phyloP scores from a whole-genome alignment of 2,888 invertebrate species.

The Scaptomyza reducta region DNA sequence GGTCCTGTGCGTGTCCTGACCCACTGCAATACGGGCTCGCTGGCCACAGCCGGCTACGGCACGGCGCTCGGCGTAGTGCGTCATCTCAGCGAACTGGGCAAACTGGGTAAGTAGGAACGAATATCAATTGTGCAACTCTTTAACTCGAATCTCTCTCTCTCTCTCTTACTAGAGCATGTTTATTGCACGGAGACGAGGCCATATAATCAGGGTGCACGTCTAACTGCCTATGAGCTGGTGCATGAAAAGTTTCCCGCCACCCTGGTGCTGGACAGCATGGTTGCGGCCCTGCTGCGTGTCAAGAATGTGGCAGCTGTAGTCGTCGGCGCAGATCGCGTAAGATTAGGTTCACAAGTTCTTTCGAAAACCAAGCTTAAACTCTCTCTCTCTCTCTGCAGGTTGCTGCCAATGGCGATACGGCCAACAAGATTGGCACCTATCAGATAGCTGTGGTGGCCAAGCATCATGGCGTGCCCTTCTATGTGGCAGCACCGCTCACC shows the following conservation, averaged over 20 bases:
- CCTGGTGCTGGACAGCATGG: constrained; percentile 97
- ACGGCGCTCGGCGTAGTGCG: constrained; percentile 98
- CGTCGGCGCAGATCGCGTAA: constrained; percentile 98
- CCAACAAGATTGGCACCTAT: constrained; percentile 99
- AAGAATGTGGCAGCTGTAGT: constrained; percentile 95
- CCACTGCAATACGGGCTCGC: constrained; percentile 99
- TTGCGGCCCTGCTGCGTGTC: constrained; percentile 93
- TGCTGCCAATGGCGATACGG: constrained; percentile 98
- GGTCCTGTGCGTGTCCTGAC: constrained; percentile 91
- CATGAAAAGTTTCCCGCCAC: constrained; percentile 96
- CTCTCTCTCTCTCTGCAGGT: constrained; percentile 85
- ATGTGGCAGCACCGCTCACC: constrained; percentile 96
- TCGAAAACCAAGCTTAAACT: no score
- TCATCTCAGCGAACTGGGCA: constrained; percentile 89
- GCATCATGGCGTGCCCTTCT: constrained; percentile 96
- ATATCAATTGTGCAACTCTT: no score
- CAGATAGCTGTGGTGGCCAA: constrained; percentile 97
- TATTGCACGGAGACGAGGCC: constrained; percentile 99
- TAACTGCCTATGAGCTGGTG: constrained; percentile 97
- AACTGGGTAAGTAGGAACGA: constrained; percentile 87
- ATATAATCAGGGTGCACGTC: constrained; percentile 97
- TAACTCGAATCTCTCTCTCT: not conserved
- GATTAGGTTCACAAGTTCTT: no score
- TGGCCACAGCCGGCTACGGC: constrained; percentile 98
- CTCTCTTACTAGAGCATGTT: constrained; percentile 88